These are phyloP conservation scores for Acleris holmiana DNA, from an alignment of 2,888 invertebrate genomes.

Conservation along the genomic window DNA sequence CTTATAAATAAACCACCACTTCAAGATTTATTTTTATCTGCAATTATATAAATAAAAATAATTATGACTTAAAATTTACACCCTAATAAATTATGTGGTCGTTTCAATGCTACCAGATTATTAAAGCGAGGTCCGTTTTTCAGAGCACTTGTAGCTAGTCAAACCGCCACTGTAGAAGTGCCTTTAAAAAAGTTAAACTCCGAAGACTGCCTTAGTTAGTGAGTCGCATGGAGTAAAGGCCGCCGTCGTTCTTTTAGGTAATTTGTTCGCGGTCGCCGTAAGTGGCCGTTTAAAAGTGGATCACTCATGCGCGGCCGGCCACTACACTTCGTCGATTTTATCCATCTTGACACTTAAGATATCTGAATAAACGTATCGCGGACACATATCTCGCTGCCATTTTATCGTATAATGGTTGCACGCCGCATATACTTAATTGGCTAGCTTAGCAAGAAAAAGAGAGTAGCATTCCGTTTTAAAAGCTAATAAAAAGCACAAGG, in stretches of 20 bases:
- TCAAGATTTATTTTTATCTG: too few relatives aligned
- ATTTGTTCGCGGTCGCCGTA: conserved; percentile 69
- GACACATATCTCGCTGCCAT: conserved; percentile 68
- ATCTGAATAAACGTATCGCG: conserved; percentile 66
- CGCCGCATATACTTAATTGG: conserved; percentile 66
- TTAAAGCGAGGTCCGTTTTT: too few relatives aligned
- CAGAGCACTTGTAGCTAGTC: too few relatives aligned
- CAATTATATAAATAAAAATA: too few relatives aligned
- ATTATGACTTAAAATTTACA: too few relatives aligned
- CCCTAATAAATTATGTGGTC: too few relatives aligned
- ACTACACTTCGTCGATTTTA: conserved; percentile 64
- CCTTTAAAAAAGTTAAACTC: conserved; percentile 37
- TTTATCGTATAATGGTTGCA: conserved; percentile 58
- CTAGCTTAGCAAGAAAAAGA: conserved; percentile 45
- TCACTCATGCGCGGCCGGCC: conserved; percentile 60
- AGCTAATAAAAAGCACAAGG: conserved; percentile 28
- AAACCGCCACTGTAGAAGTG: background rate
- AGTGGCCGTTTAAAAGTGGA: conserved; percentile 72
- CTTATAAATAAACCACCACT: too few relatives aligned
- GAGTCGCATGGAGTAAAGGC: conserved; percentile 43
- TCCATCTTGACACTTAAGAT: conserved; percentile 73
- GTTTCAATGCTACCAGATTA: too few relatives aligned
- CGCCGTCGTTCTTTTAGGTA: conserved; percentile 57
- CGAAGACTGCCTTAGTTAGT: conserved; percentile 52
- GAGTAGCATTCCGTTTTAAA: conserved; percentile 33